Evolutionary conservation across 2,113 vertebrate species (phyloP).

Genomic region (Caretta caretta): DNA sequence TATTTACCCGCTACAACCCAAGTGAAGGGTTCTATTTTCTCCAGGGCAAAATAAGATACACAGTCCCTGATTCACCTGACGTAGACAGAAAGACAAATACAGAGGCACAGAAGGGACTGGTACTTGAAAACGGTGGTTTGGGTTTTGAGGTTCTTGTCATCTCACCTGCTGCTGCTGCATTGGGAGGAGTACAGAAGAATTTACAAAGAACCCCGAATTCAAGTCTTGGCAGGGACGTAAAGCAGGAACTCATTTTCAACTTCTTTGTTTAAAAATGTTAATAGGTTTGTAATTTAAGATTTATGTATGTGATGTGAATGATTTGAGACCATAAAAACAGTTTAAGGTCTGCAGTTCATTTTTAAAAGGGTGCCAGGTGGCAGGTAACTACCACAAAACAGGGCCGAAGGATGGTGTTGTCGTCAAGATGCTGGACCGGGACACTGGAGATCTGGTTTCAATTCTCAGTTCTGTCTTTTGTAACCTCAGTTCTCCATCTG

Average conservation of each 20-base stretch:
- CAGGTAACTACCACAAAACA: not conserved
- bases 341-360: too few species aligned
- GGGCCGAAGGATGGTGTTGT: too few species aligned
- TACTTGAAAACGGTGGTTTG: accelerated
- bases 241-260: not conserved
- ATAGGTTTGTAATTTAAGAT: not conserved
- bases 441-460: not conserved
- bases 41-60: accelerated
- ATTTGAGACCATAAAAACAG: not conserved
- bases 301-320: not conserved
- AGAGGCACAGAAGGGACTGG: not conserved
- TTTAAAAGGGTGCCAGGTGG: too few species aligned
- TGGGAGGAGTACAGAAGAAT: not conserved
- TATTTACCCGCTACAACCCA: not conserved
- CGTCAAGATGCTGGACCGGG: too few species aligned
- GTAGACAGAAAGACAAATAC: not conserved
- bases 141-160: not conserved
- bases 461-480: not conserved
- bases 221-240: not conserved
- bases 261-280: not conserved
- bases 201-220: not conserved
- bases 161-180: not conserved
- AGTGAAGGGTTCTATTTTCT: not conserved
- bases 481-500: not conserved
- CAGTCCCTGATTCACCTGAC: not conserved